Base-by-base conservation (phyloP, 2,113 vertebrate genomes). In the Microcebus tavaratra region DNA sequence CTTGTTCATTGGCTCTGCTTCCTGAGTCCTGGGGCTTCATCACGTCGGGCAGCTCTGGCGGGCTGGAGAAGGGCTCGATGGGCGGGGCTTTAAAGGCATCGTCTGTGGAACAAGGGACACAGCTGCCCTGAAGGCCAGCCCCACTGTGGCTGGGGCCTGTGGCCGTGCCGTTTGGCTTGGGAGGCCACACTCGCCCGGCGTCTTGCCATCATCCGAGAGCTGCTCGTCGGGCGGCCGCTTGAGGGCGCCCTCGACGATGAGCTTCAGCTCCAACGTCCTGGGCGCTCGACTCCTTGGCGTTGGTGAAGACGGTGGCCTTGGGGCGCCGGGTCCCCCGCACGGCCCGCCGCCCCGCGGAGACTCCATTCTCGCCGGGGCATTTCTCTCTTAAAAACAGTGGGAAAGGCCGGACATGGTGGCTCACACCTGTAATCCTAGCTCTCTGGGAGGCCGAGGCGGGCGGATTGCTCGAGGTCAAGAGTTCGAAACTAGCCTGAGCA, bases 1-100 rank as follows among this genome's bases (percentile, higher is more conserved):
- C 98, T 45, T 45, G 45, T 45, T 45, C 45, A 45, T 45, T 45
- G 45, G 45, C 45, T 1, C 45, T 8, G 45, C 8, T 45, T 45
- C 45, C 45, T 0, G 99, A 99, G 97, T 99, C 99, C 97, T 99
- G 99, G 13, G 99, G 99, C 97, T 99, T 99, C 99, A 99, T 99
- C 91, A 99, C 99, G 57, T 99, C 99, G 0, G 99, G 99, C 86
- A 99, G 99, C 97, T 99, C 99, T 0, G 99, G 99, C 3, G 99
- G 99, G 96, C 99, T 99, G 96, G 99, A 99, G 98, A 99, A 99
- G 83, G 99, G 97, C 89, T 99, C 99, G 2, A 99, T 97, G 85
- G 99, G 99, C 36, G 3, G 36, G 36, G 36, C 36, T 36, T 36
- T 3, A 36, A 36, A 36, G 36, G 2, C 36, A 36, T 36, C 36